phyloP scores from a whole-genome alignment of 2,888 invertebrate genomes.

The Ephialtes manifestator region DNA sequence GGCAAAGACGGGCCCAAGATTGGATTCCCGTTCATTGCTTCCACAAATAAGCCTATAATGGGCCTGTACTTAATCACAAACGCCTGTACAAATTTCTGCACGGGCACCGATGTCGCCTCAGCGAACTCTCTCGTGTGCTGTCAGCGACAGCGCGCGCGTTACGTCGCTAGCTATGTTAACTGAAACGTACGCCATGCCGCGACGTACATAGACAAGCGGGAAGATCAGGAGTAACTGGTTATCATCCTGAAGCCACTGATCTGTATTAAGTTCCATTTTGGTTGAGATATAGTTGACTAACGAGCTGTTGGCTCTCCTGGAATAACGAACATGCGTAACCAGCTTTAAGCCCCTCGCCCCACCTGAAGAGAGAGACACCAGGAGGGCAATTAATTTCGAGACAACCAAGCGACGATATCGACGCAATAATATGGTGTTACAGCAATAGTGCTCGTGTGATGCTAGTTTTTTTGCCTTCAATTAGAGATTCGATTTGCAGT shows the following conservation, averaged over 20 bases:
- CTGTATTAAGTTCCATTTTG: neutral
- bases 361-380: too few relatives aligned
- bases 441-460: too few relatives aligned
- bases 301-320: constrained; percentile 13
- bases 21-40: too few relatives aligned
- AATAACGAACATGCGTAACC: constrained; percentile 36
- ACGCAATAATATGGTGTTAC: too few relatives aligned
- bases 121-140: neutral
- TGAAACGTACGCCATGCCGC: neutral
- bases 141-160: neutral
- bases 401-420: too few relatives aligned
- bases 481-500: too few relatives aligned
- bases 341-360: neutral
- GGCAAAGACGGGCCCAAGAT: too few relatives aligned
- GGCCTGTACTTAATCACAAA: too few relatives aligned
- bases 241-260: constrained; percentile 5
- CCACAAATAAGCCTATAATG: too few relatives aligned
- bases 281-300: constrained; percentile 35
- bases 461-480: too few relatives aligned
- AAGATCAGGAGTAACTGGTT: constrained; percentile 56
- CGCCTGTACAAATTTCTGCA: too few relatives aligned
- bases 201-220: constrained; percentile 52
- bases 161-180: neutral
- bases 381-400: too few relatives aligned
- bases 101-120: neutral